Evolutionary conservation across 2,113 vertebrate genomes (phyloP).

Genomic region (Pseudopipra pipra): DNA sequence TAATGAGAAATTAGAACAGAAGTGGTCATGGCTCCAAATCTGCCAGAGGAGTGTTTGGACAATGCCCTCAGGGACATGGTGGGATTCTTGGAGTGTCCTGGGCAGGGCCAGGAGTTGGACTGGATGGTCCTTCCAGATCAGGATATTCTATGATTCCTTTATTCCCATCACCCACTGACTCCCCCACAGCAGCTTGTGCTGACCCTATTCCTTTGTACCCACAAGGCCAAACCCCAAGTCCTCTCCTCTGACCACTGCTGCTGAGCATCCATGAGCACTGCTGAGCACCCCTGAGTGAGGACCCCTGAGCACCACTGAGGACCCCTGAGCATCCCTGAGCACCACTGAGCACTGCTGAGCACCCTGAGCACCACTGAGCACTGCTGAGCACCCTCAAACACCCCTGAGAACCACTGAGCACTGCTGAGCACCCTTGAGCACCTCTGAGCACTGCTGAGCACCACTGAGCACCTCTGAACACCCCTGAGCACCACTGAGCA

Average conservation of each 20-base stretch:
- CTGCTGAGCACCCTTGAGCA: not conserved
- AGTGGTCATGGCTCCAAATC: not conserved
- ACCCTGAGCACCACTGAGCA: too few relatives aligned
- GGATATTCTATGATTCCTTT: not conserved
- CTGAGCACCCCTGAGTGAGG: not conserved
- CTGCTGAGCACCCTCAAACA: too few relatives aligned
- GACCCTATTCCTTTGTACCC: rapidly evolving
- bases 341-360: not conserved
- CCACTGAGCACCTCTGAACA: not conserved
- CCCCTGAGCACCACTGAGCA: not conserved
- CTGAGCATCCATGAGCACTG: not conserved
- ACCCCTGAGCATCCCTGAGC: too few relatives aligned
- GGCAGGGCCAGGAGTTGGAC: not conserved
- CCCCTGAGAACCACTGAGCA: not conserved
- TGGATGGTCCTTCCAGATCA: not conserved
- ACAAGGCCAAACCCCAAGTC: rapidly evolving
- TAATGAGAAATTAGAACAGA: not conserved
- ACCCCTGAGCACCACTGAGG: too few relatives aligned
- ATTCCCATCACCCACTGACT: not conserved
- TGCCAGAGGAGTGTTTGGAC: not conserved
- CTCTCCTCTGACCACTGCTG: not conserved
- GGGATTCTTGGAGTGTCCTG: not conserved
- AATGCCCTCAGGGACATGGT: not conserved
- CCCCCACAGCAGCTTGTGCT: not conserved
- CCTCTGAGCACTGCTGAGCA: not conserved